Conservation (phyloP, 2,797 vertebrate species). For the Sternarchorhynchus goeldii region DNA sequence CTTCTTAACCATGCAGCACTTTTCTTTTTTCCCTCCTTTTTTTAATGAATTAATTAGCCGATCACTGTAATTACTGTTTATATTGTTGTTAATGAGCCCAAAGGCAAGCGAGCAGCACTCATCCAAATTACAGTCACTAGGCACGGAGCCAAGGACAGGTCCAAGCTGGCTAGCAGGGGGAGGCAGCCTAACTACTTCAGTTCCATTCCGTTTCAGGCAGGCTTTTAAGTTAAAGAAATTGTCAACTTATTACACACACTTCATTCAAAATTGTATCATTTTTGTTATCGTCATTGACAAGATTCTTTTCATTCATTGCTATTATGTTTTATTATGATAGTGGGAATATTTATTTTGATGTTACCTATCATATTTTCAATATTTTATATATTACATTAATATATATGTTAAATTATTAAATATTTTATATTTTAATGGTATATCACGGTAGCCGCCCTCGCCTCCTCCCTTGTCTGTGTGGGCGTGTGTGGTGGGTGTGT, state of each 20-base stretch:
- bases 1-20: conserved; percentile 72
- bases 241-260: conserved; percentile 30
- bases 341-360: no score
- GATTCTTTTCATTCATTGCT: not conserved
- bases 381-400: no score
- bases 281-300: not conserved
- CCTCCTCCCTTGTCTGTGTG: no score
- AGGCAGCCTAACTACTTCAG: conserved; percentile 63
- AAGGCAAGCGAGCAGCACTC: conserved; percentile 82
- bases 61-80: conserved; percentile 86
- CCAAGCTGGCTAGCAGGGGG: conserved; percentile 62
- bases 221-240: conserved; percentile 26
- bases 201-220: conserved; percentile 28
- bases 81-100: conserved; percentile 86
- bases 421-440: no score
- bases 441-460: no score
- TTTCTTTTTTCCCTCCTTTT: conserved; percentile 60
- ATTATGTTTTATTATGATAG: not conserved
- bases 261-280: conserved; percentile 1
- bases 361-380: no score
- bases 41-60: conserved; percentile 81
- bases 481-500: no score
- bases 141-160: conserved; percentile 77
- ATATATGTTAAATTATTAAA: no score
- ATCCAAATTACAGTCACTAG: conserved; percentile 81